Conservation (phyloP, 1,140 invertebrate species). For the Caenorhabditis remanei region DNA sequence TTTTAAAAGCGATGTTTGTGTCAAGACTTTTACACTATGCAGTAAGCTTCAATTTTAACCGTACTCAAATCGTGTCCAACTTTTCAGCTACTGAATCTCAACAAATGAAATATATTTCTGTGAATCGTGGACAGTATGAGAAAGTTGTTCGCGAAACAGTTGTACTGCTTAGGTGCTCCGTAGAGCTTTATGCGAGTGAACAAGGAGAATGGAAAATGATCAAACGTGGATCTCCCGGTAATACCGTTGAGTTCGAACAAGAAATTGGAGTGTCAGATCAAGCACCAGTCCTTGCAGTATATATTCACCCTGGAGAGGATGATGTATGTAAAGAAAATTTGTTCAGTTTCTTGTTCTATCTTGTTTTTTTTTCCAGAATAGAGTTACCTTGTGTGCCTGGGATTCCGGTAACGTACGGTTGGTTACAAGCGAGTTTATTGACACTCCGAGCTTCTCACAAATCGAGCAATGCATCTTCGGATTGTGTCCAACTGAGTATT, state of each 20-base stretch:
- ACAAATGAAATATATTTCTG: conserved; percentile 83
- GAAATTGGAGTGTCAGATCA: conserved; percentile 61
- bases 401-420: conserved; percentile 58
- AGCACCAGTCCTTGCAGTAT: conserved; percentile 27
- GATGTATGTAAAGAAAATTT: not conserved
- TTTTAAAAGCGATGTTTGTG: conserved; percentile 58
- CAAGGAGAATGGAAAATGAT: conserved; percentile 60
- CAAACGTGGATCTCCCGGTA: conserved; percentile 52
- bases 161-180: conserved; percentile 55
- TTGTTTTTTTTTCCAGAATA: conserved; percentile 26
- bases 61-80: too few relatives aligned
- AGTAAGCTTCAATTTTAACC: not conserved
- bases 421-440: conserved; percentile 56
- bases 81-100: conserved; percentile 83
- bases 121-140: conserved; percentile 58
- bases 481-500: conserved; percentile 52
- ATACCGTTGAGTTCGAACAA: conserved; percentile 62
- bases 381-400: conserved; percentile 36
- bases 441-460: conserved; percentile 55
- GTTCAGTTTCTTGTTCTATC: not conserved
- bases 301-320: conserved; percentile 17
- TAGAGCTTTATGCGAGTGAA: conserved; percentile 57
- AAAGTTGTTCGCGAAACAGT: conserved; percentile 59
- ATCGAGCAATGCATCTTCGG: conserved; percentile 56
- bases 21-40: conserved; percentile 45